A percentile compares a stretch with the other conserved stretches of the same genome.
These are phyloP conservation scores for Lampris megalopsis DNA, from an alignment of 2,113 vertebrate species.

Conservation along the genomic window DNA sequence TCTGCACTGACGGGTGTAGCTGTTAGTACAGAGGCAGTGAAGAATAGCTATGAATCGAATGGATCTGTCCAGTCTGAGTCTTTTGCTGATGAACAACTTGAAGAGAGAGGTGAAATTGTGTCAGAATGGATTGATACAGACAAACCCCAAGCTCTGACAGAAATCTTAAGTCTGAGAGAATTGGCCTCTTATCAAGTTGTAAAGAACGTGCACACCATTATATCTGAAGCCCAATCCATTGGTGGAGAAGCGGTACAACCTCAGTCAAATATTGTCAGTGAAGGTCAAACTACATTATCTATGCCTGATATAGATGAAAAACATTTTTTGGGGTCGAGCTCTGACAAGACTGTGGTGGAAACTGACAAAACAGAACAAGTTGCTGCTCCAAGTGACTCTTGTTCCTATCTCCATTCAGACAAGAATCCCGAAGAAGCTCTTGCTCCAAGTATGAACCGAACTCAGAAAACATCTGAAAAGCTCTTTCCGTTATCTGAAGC, in stretches of 20 bases:
- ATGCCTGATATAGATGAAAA: slow-evolving; percentile 4
- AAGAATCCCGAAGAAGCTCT: slow-evolving; percentile 21
- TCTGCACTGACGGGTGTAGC: neutral
- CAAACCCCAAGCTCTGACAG: neutral
- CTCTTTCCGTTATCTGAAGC: neutral
- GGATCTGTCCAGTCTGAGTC: neutral
- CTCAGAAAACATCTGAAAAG: slow-evolving; percentile 8
- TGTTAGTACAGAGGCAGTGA: neutral
- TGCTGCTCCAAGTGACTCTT: neutral
- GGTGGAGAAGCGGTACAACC: neutral
- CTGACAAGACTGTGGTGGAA: slow-evolving; percentile 6
- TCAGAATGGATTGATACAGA: neutral
- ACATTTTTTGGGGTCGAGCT: neutral
- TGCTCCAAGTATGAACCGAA: neutral
- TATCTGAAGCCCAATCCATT: neutral
- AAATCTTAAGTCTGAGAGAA: neutral
- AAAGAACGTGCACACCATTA: neutral
- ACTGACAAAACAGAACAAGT: slow-evolving; percentile 20
- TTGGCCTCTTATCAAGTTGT: slow-evolving; percentile 1
- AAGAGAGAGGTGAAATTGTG: neutral
- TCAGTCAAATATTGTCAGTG: slow-evolving; percentile 4
- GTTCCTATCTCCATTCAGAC: slow-evolving; percentile 5
- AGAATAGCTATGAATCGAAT: neutral
- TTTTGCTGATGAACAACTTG: neutral
- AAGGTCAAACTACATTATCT: slow-evolving; percentile 1